Conservation (phyloP, 2,888 invertebrate genomes). For the Pemphredon lugubris region DNA sequence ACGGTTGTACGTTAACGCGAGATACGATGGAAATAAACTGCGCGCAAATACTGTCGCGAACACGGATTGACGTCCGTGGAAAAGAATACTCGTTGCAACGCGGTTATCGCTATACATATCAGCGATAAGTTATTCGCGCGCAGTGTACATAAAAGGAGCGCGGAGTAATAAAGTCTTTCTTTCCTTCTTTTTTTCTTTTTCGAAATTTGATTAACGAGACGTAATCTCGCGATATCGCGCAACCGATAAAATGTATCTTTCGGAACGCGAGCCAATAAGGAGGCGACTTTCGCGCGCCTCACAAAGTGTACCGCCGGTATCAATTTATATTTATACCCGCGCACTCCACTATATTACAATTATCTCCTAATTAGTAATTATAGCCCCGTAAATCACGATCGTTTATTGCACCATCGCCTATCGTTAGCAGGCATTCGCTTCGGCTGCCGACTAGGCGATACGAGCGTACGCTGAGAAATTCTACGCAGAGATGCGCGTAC, state of each 20-base stretch:
- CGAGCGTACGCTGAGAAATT: background rate
- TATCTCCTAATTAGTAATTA: constrained; percentile 71
- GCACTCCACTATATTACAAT: constrained; percentile 66
- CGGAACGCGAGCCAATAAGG: constrained; percentile 8
- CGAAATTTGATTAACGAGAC: constrained; percentile 20
- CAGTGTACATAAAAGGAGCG: background rate
- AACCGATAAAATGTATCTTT: constrained; percentile 18
- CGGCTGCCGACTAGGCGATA: constrained; percentile 15
- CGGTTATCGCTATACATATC: background rate
- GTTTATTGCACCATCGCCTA: constrained; percentile 65
- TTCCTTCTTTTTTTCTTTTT: too few relatives aligned
- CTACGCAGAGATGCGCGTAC: constrained; percentile 6
- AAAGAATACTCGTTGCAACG: too few relatives aligned
- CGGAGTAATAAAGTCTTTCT: constrained; percentile 6
- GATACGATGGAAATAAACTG: too few relatives aligned
- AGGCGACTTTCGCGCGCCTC: constrained; percentile 6
- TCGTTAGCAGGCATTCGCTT: constrained; percentile 35
- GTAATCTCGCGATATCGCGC: constrained; percentile 1
- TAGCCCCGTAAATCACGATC: constrained; percentile 71
- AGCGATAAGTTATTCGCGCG: background rate
- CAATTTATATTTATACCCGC: constrained; percentile 71
- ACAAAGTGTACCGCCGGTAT: constrained; percentile 51
- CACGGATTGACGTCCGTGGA: too few relatives aligned
- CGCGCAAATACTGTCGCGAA: too few relatives aligned
- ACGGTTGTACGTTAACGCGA: too few relatives aligned